Base-by-base conservation (phyloP, 2,797 vertebrate genomes). In the Anguilla pacifica region DNA sequence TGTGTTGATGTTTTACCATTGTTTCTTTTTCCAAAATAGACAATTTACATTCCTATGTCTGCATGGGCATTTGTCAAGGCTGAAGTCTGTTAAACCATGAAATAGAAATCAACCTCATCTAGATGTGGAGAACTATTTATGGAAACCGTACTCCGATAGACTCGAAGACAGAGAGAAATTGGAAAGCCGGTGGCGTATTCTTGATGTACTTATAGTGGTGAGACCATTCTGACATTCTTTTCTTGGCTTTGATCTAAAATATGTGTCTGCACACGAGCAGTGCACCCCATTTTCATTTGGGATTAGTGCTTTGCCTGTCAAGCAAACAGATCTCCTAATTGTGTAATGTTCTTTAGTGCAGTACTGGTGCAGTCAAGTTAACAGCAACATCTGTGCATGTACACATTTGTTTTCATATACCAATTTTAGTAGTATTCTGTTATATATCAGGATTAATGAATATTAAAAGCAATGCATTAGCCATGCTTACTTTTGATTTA, bases 31-130 rank as follows among this genome's bases (percentile, higher is more conserved):
- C 87, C 79, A 67, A 25, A 81, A 61, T 85, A 35, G 61, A 83
- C 70, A 10, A 86, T 64, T 55, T 81, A 55, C 87, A 72, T 67
- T 83, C 11, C 46, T 59, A 72, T 19, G 13, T 46, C 22, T 79
- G 64, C 74, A 31, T 28, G 84, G 88, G 85, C 87, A 70, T 85
- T 87, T 88, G 10, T 87, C 49, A 87, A 88, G 87, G 88, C 88
- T 88, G 84, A 43, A 84, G 55, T 39, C 7, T 88, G 74, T 53
- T 87, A 67, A 89, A 89, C 39, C 84, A 59, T 46, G 85, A 72
- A 49, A 85, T 86, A 57, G 79, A 6, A 79, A 15, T 87, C 83
- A 61, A 83, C 83, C 70, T 28, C 11, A 31, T 74, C 28, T 35
- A 31, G 31, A 72, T 31, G 67, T 6, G 11, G 67, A 25, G 6